A percentile compares a stretch with the other conserved stretches of the same genome.
These are phyloP conservation scores for Lampris incognitus DNA, from an alignment of 2,113 vertebrate genomes.

Conservation along the genomic window DNA sequence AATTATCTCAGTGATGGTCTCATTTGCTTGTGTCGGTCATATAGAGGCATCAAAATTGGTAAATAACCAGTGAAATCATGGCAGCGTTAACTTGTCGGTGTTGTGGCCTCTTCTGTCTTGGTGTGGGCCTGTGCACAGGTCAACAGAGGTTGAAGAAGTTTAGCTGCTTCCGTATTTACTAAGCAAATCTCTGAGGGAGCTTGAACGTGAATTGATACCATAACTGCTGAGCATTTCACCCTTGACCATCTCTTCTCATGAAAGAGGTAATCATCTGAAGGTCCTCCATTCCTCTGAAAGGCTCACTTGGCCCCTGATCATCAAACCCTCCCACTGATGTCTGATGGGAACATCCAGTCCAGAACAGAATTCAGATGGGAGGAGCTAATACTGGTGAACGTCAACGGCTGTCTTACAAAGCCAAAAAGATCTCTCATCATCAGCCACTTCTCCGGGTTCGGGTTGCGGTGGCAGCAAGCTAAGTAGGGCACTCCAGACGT, in stretches of 20 bases:
- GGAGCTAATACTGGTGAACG: no score
- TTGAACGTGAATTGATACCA: slow-evolving; percentile 5
- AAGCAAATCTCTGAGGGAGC: neutral
- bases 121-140: neutral
- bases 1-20: no score
- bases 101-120: neutral
- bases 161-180: slow-evolving; percentile 3
- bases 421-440: no score
- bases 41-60: no score
- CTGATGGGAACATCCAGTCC: slow-evolving; percentile 3
- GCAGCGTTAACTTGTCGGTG: no score
- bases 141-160: slow-evolving; percentile 5
- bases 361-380: slow-evolving; percentile 14
- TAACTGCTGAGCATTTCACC: neutral
- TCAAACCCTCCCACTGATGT: neutral
- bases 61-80: no score
- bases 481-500: no score
- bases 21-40: no score
- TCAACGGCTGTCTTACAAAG: no score
- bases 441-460: no score
- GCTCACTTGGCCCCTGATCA: neutral
- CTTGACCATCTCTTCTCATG: slow-evolving; percentile 6
- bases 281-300: neutral
- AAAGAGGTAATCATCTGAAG: neutral
- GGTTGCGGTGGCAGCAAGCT: no score